Conservation (phyloP, 2,888 invertebrate species). For the Noctua janthe region DNA sequence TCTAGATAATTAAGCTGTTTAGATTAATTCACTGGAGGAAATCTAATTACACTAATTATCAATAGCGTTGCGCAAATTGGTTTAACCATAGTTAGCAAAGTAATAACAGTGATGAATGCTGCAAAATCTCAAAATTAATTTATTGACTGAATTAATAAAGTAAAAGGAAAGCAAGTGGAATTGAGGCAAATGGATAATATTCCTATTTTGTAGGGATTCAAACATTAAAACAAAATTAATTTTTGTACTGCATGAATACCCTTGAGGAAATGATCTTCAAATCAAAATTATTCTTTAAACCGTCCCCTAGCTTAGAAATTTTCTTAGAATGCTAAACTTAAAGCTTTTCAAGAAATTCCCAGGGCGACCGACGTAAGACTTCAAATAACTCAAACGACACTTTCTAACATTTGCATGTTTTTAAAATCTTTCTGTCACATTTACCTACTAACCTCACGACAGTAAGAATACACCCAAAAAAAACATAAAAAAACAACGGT, state of each 20-base stretch:
- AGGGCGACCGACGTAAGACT: background rate
- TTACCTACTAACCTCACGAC: background rate
- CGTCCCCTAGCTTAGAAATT: background rate
- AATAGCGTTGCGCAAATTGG: background rate
- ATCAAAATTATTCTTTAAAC: background rate
- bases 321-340: background rate
- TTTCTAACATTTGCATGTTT: background rate
- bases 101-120: background rate
- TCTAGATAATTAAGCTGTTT: background rate
- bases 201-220: no score
- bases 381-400: background rate
- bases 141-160: no score
- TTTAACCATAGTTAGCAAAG: background rate
- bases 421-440: background rate
- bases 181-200: no score
- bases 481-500: background rate
- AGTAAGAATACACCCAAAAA: background rate
- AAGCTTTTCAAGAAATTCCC: background rate
- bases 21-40: background rate
- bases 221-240: no score
- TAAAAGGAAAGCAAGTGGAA: no score
- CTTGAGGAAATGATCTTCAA: background rate
- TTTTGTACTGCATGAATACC: no score
- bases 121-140: no score
- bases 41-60: background rate